Evolutionary conservation across 2,888 invertebrate species (phyloP).

Genomic region (Heteropelma amictum): DNA sequence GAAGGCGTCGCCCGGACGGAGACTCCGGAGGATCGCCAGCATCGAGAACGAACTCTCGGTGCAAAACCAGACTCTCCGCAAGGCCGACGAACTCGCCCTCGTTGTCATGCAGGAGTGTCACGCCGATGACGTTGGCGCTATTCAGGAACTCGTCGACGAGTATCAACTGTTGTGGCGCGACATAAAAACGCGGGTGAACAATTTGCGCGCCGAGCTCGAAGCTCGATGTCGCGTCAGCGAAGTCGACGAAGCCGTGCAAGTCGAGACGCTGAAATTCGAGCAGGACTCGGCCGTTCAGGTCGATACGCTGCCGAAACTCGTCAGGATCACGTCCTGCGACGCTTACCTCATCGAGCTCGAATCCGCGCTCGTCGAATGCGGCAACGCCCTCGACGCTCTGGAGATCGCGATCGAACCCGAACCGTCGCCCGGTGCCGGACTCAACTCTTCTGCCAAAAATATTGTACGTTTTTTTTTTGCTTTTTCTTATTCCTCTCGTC

Average conservation of each 20-base stretch:
- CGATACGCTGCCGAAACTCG: slow-evolving; percentile 84
- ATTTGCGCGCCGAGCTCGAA: slow-evolving; percentile 76
- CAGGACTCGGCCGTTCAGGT: slow-evolving; percentile 90
- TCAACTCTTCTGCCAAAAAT: slow-evolving; percentile 83
- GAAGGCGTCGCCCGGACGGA: slow-evolving; percentile 77
- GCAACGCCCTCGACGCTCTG: slow-evolving; percentile 83
- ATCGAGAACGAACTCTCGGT: slow-evolving; percentile 81
- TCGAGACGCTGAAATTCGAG: slow-evolving; percentile 87
- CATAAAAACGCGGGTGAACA: slow-evolving; percentile 80
- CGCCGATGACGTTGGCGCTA: slow-evolving; percentile 80
- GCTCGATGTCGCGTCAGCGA: slow-evolving; percentile 72
- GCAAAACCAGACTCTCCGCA: slow-evolving; percentile 79
- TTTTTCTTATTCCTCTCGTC: too few relatives aligned
- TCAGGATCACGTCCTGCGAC: slow-evolving; percentile 87
- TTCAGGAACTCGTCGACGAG: slow-evolving; percentile 83
- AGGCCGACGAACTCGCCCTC: slow-evolving; percentile 82
- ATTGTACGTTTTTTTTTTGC: slow-evolving; percentile 76
- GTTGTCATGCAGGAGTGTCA: slow-evolving; percentile 81
- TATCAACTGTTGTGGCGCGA: slow-evolving; percentile 83
- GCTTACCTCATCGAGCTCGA: slow-evolving; percentile 88
- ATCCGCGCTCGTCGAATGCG: slow-evolving; percentile 86
- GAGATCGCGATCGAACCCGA: slow-evolving; percentile 83
- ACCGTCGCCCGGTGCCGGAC: slow-evolving; percentile 80
- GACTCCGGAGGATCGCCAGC: slow-evolving; percentile 78
- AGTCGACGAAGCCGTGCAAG: slow-evolving; percentile 83